Conservation (phyloP, 2,797 vertebrate genomes). For the Acipenser oxyrinchus region DNA sequence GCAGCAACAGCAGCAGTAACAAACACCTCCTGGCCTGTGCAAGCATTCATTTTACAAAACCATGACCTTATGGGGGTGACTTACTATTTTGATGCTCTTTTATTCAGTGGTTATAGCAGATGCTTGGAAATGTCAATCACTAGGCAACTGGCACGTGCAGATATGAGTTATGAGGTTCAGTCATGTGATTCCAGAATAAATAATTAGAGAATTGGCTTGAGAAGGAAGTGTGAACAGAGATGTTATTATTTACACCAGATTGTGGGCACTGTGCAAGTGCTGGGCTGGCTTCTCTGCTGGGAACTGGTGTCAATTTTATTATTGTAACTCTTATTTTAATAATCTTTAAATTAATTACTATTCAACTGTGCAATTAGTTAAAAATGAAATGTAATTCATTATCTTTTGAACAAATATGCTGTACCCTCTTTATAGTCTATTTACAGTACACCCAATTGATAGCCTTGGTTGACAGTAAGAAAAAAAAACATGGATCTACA, state of each 20-base stretch:
- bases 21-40: conserved; percentile 9
- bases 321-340: conserved; percentile 69
- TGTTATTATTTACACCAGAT: conserved; percentile 85
- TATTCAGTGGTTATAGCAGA: conserved; percentile 38
- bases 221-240: conserved; percentile 57
- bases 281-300: conserved; percentile 58
- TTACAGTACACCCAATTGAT: conserved; percentile 15
- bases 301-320: conserved; percentile 67
- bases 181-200: conserved; percentile 68
- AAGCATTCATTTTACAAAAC: conserved; percentile 17
- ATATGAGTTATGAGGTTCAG: conserved; percentile 60
- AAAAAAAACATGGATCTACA: too few species aligned
- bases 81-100: conserved; percentile 16
- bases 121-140: conserved; percentile 41
- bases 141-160: conserved; percentile 46
- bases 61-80: conserved; percentile 17
- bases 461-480: not conserved
- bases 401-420: conserved; percentile 56
- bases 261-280: conserved; percentile 69
- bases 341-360: conserved; percentile 71
- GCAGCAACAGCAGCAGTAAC: not conserved
- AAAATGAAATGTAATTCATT: conserved; percentile 77
- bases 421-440: conserved; percentile 29
- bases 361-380: conserved; percentile 65
- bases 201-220: conserved; percentile 70